phyloP scores from a whole-genome alignment of 2,888 invertebrate genomes.

The Epiperipatus broadwayi region DNA sequence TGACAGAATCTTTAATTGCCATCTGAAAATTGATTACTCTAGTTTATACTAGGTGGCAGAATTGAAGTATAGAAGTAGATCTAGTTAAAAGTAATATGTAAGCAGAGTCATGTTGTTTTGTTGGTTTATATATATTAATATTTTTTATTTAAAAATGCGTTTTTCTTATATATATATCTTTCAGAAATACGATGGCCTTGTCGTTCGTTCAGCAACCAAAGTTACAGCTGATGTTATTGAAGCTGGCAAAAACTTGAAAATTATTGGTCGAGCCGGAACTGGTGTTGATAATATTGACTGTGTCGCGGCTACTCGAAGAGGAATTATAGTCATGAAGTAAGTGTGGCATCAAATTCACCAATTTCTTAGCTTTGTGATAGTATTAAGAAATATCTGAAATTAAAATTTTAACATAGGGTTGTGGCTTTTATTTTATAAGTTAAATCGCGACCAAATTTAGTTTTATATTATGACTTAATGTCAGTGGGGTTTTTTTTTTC shows the following conservation, averaged over 20 bases:
- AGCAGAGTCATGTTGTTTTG: not conserved
- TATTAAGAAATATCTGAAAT: no score
- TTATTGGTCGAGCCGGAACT: conserved; percentile 89
- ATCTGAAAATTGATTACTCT: no score
- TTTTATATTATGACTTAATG: no score
- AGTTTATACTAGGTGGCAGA: no score
- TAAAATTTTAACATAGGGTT: no score
- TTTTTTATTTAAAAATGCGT: not conserved
- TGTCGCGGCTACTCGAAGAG: conserved; percentile 56
- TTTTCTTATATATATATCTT: conserved; percentile 11
- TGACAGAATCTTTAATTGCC: no score
- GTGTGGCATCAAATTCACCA: no score
- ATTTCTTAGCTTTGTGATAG: no score
- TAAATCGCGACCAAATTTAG: no score
- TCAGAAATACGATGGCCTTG: conserved; percentile 73
- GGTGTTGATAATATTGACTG: conserved; percentile 96
- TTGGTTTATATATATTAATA: not conserved
- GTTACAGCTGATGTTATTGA: conserved; percentile 68
- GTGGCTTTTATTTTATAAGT: no score
- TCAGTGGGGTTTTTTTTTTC: no score
- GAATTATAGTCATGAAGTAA: conserved; percentile 84
- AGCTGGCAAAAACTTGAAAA: conserved; percentile 51
- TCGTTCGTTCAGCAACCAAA: conserved; percentile 84
- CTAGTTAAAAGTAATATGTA: not conserved
- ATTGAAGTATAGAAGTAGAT: no score